Evolutionary conservation across 2,797 vertebrate genomes (phyloP).

Genomic region (Phoeniculus purpureus): DNA sequence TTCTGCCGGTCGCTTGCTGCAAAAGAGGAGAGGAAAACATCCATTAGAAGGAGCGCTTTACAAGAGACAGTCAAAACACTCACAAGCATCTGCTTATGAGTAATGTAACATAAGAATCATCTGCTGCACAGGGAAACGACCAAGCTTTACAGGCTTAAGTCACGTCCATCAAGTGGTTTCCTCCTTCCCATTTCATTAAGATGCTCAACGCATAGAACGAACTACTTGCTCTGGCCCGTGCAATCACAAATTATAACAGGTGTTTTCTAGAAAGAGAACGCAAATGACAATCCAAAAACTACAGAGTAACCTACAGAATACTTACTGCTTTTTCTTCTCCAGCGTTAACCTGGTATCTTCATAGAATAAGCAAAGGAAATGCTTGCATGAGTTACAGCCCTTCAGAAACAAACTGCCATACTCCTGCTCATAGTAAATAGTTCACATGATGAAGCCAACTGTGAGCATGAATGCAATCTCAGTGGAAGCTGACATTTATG

Average conservation of each 20-base stretch:
- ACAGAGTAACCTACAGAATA: neutral
- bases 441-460: neutral
- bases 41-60: neutral
- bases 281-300: neutral
- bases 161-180: neutral
- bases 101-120: neutral
- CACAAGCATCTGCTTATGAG: neutral
- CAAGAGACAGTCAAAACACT: neutral
- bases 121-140: neutral
- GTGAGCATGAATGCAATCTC: neutral
- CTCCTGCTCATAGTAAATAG: neutral
- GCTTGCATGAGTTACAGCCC: fast-evolving
- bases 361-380: neutral
- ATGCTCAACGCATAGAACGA: neutral
- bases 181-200: neutral
- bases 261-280: neutral
- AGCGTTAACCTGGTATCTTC: neutral
- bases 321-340: neutral
- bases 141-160: neutral
- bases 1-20: constrained; percentile 93
- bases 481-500: neutral
- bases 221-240: neutral
- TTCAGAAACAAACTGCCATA: neutral
- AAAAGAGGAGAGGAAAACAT: constrained; percentile 41
- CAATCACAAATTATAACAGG: neutral